A percentile compares a stretch with the other conserved stretches of the same genome.
phyloP scores from a whole-genome alignment of 1,140 invertebrate genomes.

The Leptinotarsa undecemlineata region DNA sequence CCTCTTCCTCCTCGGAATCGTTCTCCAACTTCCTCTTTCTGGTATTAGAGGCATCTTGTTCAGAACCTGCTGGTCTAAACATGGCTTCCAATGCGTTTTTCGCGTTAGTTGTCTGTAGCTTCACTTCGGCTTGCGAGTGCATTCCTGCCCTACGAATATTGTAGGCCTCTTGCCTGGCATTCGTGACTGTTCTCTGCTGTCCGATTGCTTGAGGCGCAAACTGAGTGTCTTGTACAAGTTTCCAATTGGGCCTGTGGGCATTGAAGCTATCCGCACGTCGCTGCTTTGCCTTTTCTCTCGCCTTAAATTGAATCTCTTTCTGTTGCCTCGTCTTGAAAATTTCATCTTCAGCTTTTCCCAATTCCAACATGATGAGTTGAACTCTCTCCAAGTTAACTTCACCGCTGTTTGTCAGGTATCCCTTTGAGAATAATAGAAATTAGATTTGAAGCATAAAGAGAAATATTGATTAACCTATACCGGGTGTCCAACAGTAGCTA shows the following conservation, averaged over 20 bases:
- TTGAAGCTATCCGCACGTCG: conserved; percentile 58
- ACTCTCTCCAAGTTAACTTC: conserved; percentile 90
- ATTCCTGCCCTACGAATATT: conserved; percentile 67
- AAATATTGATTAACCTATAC: too few species aligned
- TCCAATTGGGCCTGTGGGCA: conserved; percentile 70
- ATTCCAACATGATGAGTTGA: conserved; percentile 90
- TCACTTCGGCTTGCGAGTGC: conserved; percentile 52
- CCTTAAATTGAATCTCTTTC: conserved; percentile 80
- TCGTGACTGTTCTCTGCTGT: conserved; percentile 60
- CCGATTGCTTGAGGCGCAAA: conserved; percentile 73
- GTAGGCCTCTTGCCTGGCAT: conserved; percentile 72
- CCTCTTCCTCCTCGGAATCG: conserved; percentile 75
- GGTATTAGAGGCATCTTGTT: conserved; percentile 35
- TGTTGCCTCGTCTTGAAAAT: conserved; percentile 93
- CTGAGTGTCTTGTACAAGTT: conserved; percentile 65
- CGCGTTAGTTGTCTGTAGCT: conserved; percentile 44
- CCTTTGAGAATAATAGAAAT: conserved; percentile 61
- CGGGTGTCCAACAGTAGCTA: too few species aligned
- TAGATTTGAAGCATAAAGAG: too few species aligned
- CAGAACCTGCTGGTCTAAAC: conserved; percentile 50
- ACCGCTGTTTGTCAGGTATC: conserved; percentile 94
- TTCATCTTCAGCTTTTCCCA: conserved; percentile 95
- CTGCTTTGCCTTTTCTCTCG: conserved; percentile 74
- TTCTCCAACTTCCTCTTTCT: conserved; percentile 60
- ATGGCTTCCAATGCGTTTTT: conserved; percentile 56